These are phyloP conservation scores for Iphiclides podalirius DNA, from an alignment of 2,888 invertebrate genomes.

Conservation along the genomic window DNA sequence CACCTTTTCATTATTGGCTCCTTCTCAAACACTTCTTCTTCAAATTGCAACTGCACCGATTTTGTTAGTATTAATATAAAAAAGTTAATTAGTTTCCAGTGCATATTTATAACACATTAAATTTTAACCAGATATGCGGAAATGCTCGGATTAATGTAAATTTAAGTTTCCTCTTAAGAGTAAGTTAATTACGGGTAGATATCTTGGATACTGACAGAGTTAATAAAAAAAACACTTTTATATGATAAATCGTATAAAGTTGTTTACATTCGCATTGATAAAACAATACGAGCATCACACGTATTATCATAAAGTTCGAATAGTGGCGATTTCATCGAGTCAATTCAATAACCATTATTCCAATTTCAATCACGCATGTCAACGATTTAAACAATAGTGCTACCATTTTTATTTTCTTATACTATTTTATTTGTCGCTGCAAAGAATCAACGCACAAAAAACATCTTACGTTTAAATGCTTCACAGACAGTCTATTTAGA, in stretches of 20 bases:
- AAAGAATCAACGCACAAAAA: slow-evolving; percentile 21
- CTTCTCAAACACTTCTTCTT: slow-evolving; percentile 11
- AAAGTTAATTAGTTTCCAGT: not conserved
- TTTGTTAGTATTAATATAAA: slow-evolving; percentile 1
- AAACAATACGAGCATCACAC: not conserved
- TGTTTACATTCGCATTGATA: not conserved
- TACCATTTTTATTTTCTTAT: too few relatives aligned
- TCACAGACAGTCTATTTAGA: slow-evolving; percentile 32
- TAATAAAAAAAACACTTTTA: too few relatives aligned
- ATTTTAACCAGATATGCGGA: too few relatives aligned
- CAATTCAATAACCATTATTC: not conserved
- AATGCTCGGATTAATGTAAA: too few relatives aligned
- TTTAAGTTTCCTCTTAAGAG: too few relatives aligned
- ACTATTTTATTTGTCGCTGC: not conserved
- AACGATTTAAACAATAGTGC: too few relatives aligned
- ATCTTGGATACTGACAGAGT: too few relatives aligned
- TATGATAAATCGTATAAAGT: not conserved
- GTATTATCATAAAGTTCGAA: not conserved
- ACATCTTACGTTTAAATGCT: slow-evolving; percentile 31
- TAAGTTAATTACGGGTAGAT: too few relatives aligned
- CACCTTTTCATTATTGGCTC: slow-evolving; percentile 26
- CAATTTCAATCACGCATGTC: too few relatives aligned
- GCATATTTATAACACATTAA: not conserved
- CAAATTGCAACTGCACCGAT: slow-evolving; percentile 8
- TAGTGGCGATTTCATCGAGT: not conserved